phyloP scores from a whole-genome alignment of 2,113 vertebrate genomes.

The Aramus guarauna region DNA sequence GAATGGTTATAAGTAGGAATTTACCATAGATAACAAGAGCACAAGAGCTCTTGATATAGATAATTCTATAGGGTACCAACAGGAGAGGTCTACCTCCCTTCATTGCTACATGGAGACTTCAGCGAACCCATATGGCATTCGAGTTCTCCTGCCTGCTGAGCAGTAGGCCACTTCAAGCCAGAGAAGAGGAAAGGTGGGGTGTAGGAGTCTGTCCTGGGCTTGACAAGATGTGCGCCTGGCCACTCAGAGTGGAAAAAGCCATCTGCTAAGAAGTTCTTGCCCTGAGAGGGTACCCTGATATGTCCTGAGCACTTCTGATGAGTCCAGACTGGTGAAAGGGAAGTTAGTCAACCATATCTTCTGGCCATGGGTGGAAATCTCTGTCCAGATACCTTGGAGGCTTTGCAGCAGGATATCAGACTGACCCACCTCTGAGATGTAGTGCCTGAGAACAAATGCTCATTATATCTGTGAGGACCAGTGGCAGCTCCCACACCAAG shows the following conservation, averaged over 20 bases:
- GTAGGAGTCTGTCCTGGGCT: background rate
- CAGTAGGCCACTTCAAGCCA: background rate
- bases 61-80: background rate
- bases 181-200: background rate
- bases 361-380: background rate
- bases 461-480: background rate
- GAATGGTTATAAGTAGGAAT: background rate
- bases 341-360: background rate
- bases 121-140: background rate
- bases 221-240: background rate
- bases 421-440: background rate
- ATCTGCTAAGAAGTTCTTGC: background rate
- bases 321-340: background rate
- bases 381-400: background rate
- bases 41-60: background rate
- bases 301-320: background rate
- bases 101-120: background rate
- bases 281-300: background rate
- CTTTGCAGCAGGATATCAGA: background rate
- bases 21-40: background rate
- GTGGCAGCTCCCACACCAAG: background rate
- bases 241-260: background rate
- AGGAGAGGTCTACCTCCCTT: background rate
- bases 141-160: background rate
- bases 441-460: background rate